phyloP scores from a whole-genome alignment of 2,113 vertebrate genomes.

The Seriola quinqueradiata region DNA sequence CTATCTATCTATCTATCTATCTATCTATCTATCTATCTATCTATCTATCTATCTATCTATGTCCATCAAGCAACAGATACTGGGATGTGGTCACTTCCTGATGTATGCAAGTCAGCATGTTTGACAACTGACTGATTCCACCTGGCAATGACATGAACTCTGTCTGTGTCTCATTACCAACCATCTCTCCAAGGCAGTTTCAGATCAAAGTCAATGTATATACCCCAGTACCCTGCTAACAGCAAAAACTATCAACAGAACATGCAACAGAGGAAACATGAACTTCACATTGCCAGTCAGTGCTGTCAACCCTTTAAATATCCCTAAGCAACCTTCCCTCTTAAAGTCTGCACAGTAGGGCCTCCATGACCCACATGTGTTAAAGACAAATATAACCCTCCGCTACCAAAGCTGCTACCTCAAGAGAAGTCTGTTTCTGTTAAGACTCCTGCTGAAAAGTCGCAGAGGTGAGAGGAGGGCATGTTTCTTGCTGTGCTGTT shows the following conservation, averaged over 20 bases:
- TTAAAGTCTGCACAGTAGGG: slow-evolving; percentile 49
- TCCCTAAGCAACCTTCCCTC: slow-evolving; percentile 36
- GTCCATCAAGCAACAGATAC: no score
- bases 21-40: not conserved
- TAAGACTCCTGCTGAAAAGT: slow-evolving; percentile 54
- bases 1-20: not conserved
- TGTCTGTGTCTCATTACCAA: slow-evolving; percentile 13
- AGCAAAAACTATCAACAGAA: slow-evolving; percentile 8
- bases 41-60: not conserved
- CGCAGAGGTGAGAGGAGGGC: slow-evolving; percentile 58
- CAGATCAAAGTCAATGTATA: not conserved
- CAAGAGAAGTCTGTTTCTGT: slow-evolving; percentile 54
- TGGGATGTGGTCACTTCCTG: not conserved
- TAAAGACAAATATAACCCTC: slow-evolving; percentile 80
- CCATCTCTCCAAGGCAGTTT: not conserved
- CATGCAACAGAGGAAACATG: slow-evolving; percentile 42
- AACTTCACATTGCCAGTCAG: slow-evolving; percentile 56
- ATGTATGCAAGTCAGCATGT: slow-evolving; percentile 3
- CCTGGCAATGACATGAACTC: slow-evolving; percentile 4
- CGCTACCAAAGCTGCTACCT: slow-evolving; percentile 55
- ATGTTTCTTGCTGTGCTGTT: slow-evolving; percentile 28
- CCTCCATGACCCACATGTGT: slow-evolving; percentile 70
- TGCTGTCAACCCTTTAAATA: slow-evolving; percentile 75
- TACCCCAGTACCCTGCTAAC: not conserved
- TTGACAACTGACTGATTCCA: slow-evolving; percentile 41